These are phyloP conservation scores for Caenorhabditis remanei DNA, from an alignment of 1,140 invertebrate species.

Conservation along the genomic window DNA sequence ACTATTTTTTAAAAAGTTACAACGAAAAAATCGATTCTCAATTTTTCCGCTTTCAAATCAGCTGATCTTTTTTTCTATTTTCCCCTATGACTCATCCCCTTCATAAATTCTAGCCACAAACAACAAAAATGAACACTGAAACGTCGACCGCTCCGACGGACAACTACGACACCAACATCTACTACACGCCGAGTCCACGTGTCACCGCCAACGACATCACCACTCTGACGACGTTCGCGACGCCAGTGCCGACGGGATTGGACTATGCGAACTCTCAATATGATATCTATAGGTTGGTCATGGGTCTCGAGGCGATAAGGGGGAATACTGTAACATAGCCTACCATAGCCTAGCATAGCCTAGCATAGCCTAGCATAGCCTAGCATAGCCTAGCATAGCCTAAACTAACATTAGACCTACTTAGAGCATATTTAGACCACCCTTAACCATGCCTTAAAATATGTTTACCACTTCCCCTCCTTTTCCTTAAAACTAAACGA, in stretches of 20 bases:
- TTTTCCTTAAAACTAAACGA: too few species aligned
- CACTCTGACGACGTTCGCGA: neutral
- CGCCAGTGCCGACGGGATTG: neutral
- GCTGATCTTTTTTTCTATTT: conserved; percentile 1
- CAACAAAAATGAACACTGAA: conserved; percentile 1
- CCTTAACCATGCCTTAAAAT: too few species aligned
- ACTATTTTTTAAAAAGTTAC: too few species aligned
- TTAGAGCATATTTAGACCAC: too few species aligned
- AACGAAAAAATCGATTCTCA: too few species aligned
- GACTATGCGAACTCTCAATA: conserved; percentile 32
- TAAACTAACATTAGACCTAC: too few species aligned
- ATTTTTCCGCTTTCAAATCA: neutral
- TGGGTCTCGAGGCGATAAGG: too few species aligned
- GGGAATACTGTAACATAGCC: too few species aligned
- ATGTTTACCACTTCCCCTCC: too few species aligned
- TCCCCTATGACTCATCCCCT: conserved; percentile 7
- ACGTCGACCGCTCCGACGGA: neutral
- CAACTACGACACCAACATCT: conserved; percentile 24
- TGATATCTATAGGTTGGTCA: conserved; percentile 33
- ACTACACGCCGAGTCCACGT: conserved; percentile 18
- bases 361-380: too few species aligned
- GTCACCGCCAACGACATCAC: conserved; percentile 16
- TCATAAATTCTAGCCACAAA: neutral
- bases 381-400: too few species aligned
- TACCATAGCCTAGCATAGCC: too few species aligned